Base-by-base conservation (phyloP, 2,888 invertebrate species). In the Mythimna pallens region DNA sequence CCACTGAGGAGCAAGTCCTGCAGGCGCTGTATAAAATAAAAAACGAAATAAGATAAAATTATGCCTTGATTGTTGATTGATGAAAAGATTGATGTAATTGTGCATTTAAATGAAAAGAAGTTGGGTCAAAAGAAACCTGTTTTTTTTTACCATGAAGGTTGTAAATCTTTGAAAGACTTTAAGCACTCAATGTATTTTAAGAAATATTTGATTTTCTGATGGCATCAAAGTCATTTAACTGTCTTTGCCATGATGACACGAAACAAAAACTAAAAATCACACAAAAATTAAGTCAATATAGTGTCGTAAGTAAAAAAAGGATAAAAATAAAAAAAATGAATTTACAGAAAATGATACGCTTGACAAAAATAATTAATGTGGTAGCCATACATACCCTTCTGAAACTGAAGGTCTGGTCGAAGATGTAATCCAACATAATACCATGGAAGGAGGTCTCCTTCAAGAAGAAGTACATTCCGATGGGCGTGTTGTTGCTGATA, bases 401-500 rank as follows among this genome's bases (percentile, higher is more conserved):
- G 80, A 95, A 95, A 34, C 88, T 90, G 55, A 89, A 90, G 86
- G 89, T 92, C 86, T 93, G 93, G 57, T 95, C 94, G 85, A 96
- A 96, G 87, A 96, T 93, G 89, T 94, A 95, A 80, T 96, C 96
- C 92, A 96, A 93, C 96, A 96, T 96, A 75, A 96, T 95, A 73
- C 96, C 96, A 88, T 96, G 96, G 94, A 96, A 96, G 81, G 95
- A 98, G 92, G 93, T 95, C 81, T 96, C 92, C 96, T 95, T 90
- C 88, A 98, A 92, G 93, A 98, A 97, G 89, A 97, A 94, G 84
- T 97, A 97, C 98, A 98, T 98, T 68, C 97, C 97, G 59, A 97
- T 94, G 30, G 97, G 93, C 0, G 96, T 97, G 93, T 98, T 98
- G 91, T 97, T 97, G 75, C 97, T 97, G 86, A 98, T 96, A 92